phyloP scores from a whole-genome alignment of 2,797 vertebrate species.

The Tokudaia tokunoshimensis region DNA sequence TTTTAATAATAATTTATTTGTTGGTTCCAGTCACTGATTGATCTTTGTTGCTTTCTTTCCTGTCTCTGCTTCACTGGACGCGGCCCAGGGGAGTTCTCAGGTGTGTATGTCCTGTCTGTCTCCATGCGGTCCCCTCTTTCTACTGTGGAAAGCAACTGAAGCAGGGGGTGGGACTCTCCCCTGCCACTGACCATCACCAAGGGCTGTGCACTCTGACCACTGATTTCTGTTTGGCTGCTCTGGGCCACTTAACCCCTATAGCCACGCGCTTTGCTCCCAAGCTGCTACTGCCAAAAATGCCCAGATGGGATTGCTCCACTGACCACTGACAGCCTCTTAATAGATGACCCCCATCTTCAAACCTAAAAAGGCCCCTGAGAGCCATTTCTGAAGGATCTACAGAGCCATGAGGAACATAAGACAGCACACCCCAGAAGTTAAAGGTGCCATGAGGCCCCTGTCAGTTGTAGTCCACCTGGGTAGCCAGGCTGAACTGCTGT shows the following conservation, averaged over 20 bases:
- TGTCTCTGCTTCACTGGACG: slow-evolving; percentile 94
- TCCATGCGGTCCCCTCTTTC: slow-evolving; percentile 70
- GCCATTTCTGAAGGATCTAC: background rate
- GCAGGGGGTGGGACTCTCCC: slow-evolving; percentile 82
- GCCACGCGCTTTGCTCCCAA: slow-evolving; percentile 6
- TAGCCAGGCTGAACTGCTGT: background rate
- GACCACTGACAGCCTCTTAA: background rate
- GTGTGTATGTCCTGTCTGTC: slow-evolving; percentile 94
- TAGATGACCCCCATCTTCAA: background rate
- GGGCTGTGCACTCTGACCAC: slow-evolving; percentile 77
- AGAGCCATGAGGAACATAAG: background rate
- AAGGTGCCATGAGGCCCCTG: background rate
- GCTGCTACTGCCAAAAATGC: slow-evolving; percentile 21
- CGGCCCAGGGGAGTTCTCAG: slow-evolving; percentile 99
- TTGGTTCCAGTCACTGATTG: slow-evolving; percentile 92
- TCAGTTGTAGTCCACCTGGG: background rate
- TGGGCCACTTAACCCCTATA: background rate
- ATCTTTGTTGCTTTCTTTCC: slow-evolving; percentile 90
- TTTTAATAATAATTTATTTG: slow-evolving; percentile 82
- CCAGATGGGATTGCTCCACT: slow-evolving; percentile 47
- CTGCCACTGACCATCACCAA: slow-evolving; percentile 81
- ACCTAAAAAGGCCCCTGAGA: background rate
- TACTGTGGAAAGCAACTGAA: slow-evolving; percentile 21
- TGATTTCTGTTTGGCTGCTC: background rate
- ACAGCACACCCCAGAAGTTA: background rate